phyloP scores from a whole-genome alignment of 2,113 vertebrate genomes.

The Pongo abelii region DNA sequence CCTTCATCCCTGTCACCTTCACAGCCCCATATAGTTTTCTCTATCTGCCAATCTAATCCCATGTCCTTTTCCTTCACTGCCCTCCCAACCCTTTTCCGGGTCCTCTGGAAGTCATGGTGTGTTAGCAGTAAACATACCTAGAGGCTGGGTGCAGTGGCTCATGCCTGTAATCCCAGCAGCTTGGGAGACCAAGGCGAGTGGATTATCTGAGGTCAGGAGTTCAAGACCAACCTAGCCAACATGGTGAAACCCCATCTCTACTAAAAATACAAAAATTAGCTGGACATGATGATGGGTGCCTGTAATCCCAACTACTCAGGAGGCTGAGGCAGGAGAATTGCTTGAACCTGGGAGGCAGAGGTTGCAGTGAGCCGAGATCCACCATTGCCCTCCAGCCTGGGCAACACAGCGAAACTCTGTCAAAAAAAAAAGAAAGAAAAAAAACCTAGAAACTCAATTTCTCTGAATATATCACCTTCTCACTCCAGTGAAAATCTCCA shows the following conservation, averaged over 20 bases:
- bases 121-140: not conserved
- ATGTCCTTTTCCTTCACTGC: not conserved
- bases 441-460: not conserved
- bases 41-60: not conserved
- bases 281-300: not conserved
- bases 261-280: not conserved
- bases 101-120: not conserved
- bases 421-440: not conserved
- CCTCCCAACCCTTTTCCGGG: not conserved
- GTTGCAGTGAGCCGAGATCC: not conserved
- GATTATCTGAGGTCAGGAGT: not conserved
- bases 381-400: not conserved
- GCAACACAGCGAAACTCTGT: not conserved
- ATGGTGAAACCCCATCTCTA: not conserved
- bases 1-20: not conserved
- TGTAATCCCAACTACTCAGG: not conserved
- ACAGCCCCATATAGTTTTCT: not conserved
- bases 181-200: not conserved
- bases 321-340: not conserved
- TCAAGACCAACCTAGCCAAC: not conserved
- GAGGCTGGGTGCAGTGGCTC: not conserved
- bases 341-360: not conserved
- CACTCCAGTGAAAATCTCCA: not conserved
- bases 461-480: not conserved
- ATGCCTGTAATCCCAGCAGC: not conserved